A percentile compares a stretch with the other conserved stretches of the same genome.
These are phyloP conservation scores for Charanyca ferruginea DNA, from an alignment of 2,888 invertebrate species.

Conservation along the genomic window DNA sequence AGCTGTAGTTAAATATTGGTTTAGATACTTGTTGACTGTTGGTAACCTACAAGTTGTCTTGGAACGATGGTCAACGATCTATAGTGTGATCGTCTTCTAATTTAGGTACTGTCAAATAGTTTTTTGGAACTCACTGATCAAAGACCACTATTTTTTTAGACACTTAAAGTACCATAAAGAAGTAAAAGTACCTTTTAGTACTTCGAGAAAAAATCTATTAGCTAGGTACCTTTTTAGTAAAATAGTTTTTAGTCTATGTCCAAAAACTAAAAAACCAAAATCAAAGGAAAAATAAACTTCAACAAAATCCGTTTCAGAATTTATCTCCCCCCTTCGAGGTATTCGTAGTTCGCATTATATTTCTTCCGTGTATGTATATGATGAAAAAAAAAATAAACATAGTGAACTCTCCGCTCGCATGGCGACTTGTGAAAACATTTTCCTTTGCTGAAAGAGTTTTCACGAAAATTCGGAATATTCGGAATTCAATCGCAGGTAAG, in stretches of 20 bases:
- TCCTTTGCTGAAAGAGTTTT: constrained; percentile 21
- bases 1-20: constrained; percentile 8
- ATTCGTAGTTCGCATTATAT: neutral
- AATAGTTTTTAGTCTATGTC: too few species aligned
- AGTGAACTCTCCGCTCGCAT: neutral
- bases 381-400: too few species aligned
- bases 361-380: neutral
- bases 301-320: neutral
- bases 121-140: neutral
- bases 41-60: neutral
- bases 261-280: neutral
- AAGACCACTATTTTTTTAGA: neutral
- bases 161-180: too few species aligned
- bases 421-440: constrained; percentile 22
- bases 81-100: too few species aligned
- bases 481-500: constrained; percentile 16
- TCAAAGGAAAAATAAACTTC: neutral
- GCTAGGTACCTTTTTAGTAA: too few species aligned
- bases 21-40: constrained; percentile 5
- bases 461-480: constrained; percentile 10
- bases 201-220: too few species aligned
- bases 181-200: too few species aligned
- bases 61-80: neutral
- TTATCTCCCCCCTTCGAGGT: neutral
- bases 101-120: neutral